Evolutionary conservation across 2,797 vertebrate genomes (phyloP), one percentile per base, ranked within the genome.

Genomic region (Sandelia bainsii): DNA sequence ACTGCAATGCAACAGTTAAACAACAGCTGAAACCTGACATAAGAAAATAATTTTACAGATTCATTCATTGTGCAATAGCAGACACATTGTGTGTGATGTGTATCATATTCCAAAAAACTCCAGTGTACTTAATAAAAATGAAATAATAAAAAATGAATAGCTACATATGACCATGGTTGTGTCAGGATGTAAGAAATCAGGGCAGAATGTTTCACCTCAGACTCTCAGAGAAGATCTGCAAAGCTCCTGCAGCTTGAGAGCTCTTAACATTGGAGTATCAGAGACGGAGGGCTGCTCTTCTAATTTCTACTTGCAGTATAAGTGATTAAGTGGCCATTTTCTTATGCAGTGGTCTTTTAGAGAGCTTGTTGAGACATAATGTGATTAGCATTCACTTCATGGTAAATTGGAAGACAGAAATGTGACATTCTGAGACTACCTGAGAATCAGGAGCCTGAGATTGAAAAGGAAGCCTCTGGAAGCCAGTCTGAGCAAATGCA

Each of bases 291-390:
- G 6, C 2, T 65, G 6, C 29, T 29, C 4, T 65, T 60, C 27
- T 16, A 12, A 39, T 57, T 51, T 67, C 22, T 40, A 49, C 2
- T 37, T 64, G 20, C 48, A 50, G 20, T 60, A 20, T 17, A 46
- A 46, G 44, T 73, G 44, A 84, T 69, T 65, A 51, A 59, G 49
- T 17, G 17, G 29, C 50, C 20, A 50, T 60, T 63, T 59, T 25
- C n/a, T 16, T 32, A 53, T 22, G 46, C 17, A 16, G 17, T 23
- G 51, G 64, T 60, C 59, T 59, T 68, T 61, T n/a, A 63, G 20
- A 62, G 75, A 64, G 16, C 45, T 9, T 29, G 8, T 27, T 49
- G 25, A 54, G 20, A 20, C 27, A 58, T 50, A 72, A 42, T 8
- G 52, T 27, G n/a, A 69, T 66, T 48, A 76, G 32, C 42, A 70